Evolutionary conservation across 2,797 vertebrate genomes (phyloP), one percentile per base, ranked within the genome.

Genomic region (Diplodus sargus): DNA sequence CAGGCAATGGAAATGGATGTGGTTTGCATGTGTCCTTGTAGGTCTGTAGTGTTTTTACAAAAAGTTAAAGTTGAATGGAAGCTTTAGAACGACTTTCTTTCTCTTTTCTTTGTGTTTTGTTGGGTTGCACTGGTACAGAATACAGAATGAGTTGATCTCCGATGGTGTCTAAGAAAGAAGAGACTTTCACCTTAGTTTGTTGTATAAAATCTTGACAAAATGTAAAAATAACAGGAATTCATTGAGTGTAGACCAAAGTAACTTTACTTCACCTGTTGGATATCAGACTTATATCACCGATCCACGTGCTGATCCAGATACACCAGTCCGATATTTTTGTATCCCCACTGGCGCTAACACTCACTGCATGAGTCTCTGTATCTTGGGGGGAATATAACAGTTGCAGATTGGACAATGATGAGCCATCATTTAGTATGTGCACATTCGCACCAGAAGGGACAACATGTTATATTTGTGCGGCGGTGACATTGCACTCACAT

Each of bases 21-120:
- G 25, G 39, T 64, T 70, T 53, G 20, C 72, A 54, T 70, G 59
- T 70, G 49, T 61, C 57, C 47, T 45, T 15, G 16, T 45, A 20
- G 61, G 45, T 45, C 4, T 58, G 13, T 23, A 6, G 13, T 34
- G 51, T 70, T 74, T 65, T 23, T 12, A 70, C 14, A 43, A 5
- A 23, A 12, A 48, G 11, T 25, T 11, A 47, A 4, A 52, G 45
- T 65, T 22, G 42, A 16, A 49, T 7, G 0, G 30, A 2, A 7
- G 16, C 5, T 69, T 54, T n/a, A 71, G 23, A 20, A 56, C 3
- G 4, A 62, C 22, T 52, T 48, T 57, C 0, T 22, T 48, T 49
- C 16, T 62, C 13, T 28, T 28, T 30, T 30, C 9, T 60, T 43
- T 65, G 9, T 63, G 5, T 39, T 61, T 70, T 70, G 22, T 52